Evolutionary conservation across 2,113 vertebrate species (phyloP).

Genomic region (Catharus fuscescens): DNA sequence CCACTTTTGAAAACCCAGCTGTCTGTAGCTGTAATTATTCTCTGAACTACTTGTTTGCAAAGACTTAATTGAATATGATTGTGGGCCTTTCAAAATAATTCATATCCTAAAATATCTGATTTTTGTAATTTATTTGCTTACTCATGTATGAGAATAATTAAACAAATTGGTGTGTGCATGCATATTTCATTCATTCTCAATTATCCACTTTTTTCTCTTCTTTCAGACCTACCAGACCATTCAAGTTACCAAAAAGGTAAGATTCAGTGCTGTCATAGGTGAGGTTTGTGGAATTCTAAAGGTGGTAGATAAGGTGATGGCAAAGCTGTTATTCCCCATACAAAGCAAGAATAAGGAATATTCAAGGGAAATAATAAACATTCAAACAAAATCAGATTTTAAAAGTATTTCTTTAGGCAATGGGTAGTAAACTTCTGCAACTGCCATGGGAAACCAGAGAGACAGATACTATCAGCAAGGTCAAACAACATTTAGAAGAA

Average conservation of each 20-base stretch:
- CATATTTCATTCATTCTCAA: background rate
- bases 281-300: background rate
- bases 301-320: background rate
- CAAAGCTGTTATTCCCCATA: background rate
- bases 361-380: background rate
- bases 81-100: background rate
- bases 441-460: background rate
- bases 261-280: background rate
- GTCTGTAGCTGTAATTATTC: slow-evolving; percentile 18
- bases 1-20: slow-evolving; percentile 36
- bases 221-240: slow-evolving; percentile 87
- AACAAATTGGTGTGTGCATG: background rate
- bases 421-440: background rate
- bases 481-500: background rate
- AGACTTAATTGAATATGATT: background rate
- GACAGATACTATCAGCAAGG: background rate
- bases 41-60: slow-evolving; percentile 21
- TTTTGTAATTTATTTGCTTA: background rate
- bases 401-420: background rate
- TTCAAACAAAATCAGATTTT: background rate
- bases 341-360: background rate
- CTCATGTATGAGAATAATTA: background rate
- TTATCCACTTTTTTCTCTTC: slow-evolving; percentile 65
- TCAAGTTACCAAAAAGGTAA: slow-evolving; percentile 97
- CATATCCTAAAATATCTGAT: background rate